Percentiles rank a stretch among this genome's conserved stretches.
phyloP scores from a whole-genome alignment of 92 coral and sea anemone genomes.

The Porites lobata region DNA sequence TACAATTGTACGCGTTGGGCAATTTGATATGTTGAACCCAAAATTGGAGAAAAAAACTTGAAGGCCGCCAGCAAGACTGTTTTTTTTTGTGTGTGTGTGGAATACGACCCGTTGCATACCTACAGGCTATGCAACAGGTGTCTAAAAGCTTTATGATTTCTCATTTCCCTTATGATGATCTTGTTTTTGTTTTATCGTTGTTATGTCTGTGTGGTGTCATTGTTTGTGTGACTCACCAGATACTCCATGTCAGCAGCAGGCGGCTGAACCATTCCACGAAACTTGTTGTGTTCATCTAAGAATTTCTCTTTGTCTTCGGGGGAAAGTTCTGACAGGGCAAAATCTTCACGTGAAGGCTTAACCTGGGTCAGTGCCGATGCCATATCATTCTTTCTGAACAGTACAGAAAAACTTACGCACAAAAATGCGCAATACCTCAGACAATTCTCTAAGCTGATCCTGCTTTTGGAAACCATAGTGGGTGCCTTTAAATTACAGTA shows the following conservation, averaged over 20 bases:
- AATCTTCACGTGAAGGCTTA: conserved; percentile 43
- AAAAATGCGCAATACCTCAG: not conserved
- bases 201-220: not conserved
- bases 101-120: too few relatives aligned
- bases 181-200: not conserved
- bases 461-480: not conserved
- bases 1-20: too few relatives aligned
- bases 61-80: too few relatives aligned
- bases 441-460: not conserved
- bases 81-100: too few relatives aligned
- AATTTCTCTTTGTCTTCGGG: conserved; percentile 63
- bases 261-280: conserved; percentile 65
- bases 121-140: too few relatives aligned
- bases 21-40: too few relatives aligned
- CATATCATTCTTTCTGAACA: not conserved
- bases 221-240: conserved; percentile 39
- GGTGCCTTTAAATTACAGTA: not conserved
- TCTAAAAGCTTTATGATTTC: too few relatives aligned
- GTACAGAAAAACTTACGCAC: not conserved
- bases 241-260: conserved; percentile 79
- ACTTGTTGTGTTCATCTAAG: conserved; percentile 60
- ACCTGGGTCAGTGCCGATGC: not conserved
- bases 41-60: too few relatives aligned
- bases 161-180: too few relatives aligned
- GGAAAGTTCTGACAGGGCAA: conserved; percentile 44